Percentiles rank a stretch among this genome's conserved stretches.
Evolutionary conservation across 2,888 invertebrate genomes (phyloP).

Genomic region (Uropetala carovei): DNA sequence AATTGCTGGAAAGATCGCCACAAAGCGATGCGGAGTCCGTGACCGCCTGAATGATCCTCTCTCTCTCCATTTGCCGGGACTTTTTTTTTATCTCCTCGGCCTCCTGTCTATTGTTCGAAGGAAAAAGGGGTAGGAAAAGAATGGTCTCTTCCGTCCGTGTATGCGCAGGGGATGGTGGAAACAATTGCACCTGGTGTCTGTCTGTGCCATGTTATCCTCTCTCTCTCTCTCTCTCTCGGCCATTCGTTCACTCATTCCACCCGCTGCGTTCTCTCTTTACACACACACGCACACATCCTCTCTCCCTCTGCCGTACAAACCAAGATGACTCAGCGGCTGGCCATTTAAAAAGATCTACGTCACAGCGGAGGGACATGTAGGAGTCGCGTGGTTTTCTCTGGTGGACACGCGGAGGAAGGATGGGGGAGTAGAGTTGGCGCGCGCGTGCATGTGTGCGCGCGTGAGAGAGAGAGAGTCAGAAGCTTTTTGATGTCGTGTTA

Average conservation of each 20-base stretch:
- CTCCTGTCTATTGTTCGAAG: too few relatives aligned
- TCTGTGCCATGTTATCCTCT: too few relatives aligned
- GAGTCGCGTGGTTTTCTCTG: conserved; percentile 6
- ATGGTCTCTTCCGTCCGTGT: neutral
- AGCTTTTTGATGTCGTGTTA: conserved; percentile 15
- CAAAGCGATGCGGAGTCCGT: neutral
- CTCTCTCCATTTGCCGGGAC: neutral
- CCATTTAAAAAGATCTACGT: neutral
- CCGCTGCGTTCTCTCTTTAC: too few relatives aligned
- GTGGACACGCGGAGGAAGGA: neutral
- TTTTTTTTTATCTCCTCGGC: too few relatives aligned
- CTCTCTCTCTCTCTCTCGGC: too few relatives aligned
- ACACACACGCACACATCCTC: too few relatives aligned
- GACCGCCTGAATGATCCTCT: neutral
- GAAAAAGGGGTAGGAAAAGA: neutral
- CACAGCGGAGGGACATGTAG: neutral
- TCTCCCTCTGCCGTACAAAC: too few relatives aligned
- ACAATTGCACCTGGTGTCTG: neutral
- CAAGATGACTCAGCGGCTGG: neutral
- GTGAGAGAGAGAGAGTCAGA: neutral
- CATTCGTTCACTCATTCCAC: too few relatives aligned
- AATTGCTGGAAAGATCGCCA: conserved; percentile 1
- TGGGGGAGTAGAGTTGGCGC: too few relatives aligned
- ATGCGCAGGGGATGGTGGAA: neutral
- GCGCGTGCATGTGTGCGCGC: too few relatives aligned